phyloP scores from a whole-genome alignment of 2,797 vertebrate species.

The Picus viridis region DNA sequence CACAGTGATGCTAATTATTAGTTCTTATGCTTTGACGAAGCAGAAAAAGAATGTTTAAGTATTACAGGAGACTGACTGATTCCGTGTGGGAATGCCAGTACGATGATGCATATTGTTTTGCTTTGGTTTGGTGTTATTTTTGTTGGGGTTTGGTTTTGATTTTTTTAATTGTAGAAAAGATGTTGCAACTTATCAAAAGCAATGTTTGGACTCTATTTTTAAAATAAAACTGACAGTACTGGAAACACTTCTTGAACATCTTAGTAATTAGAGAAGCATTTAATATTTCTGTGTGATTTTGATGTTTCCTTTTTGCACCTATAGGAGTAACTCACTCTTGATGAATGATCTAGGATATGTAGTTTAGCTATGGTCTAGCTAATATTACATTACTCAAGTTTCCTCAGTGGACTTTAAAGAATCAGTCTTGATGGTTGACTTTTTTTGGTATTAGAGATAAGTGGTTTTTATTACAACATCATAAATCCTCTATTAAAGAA shows the following conservation, averaged over 20 bases:
- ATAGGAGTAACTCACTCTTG: background rate
- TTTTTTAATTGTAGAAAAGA: slow-evolving; percentile 41
- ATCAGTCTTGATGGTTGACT: background rate
- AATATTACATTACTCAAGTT: background rate
- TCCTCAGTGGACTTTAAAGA: background rate
- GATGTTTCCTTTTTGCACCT: background rate
- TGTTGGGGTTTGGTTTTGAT: background rate
- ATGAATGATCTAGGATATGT: background rate
- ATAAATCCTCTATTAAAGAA: background rate
- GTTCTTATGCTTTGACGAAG: slow-evolving; percentile 14
- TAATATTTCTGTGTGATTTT: background rate
- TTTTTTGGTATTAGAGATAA: background rate
- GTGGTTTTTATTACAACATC: background rate
- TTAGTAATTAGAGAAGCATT: slow-evolving; percentile 20
- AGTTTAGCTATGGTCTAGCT: background rate
- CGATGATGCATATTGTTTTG: slow-evolving; percentile 12
- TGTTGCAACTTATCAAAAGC: slow-evolving; percentile 65
- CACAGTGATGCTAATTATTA: background rate
- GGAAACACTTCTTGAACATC: background rate
- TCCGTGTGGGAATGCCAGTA: slow-evolving; percentile 32
- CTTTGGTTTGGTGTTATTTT: background rate
- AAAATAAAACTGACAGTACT: slow-evolving; percentile 65
- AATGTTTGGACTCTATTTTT: slow-evolving; percentile 73
- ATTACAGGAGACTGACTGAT: slow-evolving; percentile 18
- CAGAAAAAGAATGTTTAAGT: slow-evolving; percentile 22